Evolutionary conservation across 2,113 vertebrate genomes (phyloP).

Genomic region (Chitala chitala): DNA sequence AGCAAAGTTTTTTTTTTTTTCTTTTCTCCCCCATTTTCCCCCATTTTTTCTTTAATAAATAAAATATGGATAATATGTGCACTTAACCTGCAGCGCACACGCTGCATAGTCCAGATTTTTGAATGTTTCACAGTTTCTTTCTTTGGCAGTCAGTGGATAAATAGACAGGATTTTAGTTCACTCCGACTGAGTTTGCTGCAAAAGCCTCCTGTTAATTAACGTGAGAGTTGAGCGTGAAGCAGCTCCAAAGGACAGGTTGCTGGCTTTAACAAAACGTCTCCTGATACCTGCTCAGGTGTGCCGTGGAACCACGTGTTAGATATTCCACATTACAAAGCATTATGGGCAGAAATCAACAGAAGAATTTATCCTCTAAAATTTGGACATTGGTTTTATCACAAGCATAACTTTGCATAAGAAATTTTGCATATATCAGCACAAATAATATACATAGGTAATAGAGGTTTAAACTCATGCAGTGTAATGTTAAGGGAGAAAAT

Average conservation of each 20-base stretch:
- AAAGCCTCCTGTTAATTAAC: too few species aligned
- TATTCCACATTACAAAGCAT: not conserved
- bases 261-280: too few species aligned
- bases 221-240: too few species aligned
- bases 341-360: too few species aligned
- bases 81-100: not conserved
- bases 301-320: too few species aligned
- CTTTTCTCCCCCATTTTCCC: slow-evolving; percentile 17
- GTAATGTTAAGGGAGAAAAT: too few species aligned
- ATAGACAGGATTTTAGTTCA: not conserved
- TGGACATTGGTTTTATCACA: too few species aligned
- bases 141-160: not conserved
- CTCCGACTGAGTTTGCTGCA: not conserved
- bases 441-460: too few species aligned
- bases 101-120: not conserved
- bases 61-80: slow-evolving; percentile 47
- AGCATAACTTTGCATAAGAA: not conserved
- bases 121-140: not conserved
- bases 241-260: too few species aligned
- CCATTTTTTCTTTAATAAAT: slow-evolving; percentile 20
- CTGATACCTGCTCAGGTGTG: too few species aligned
- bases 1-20: slow-evolving; percentile 88
- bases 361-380: too few species aligned
- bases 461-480: too few species aligned
- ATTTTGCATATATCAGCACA: not conserved